phyloP scores from a whole-genome alignment of 2,797 vertebrate species.

The Semotilus atromaculatus region DNA sequence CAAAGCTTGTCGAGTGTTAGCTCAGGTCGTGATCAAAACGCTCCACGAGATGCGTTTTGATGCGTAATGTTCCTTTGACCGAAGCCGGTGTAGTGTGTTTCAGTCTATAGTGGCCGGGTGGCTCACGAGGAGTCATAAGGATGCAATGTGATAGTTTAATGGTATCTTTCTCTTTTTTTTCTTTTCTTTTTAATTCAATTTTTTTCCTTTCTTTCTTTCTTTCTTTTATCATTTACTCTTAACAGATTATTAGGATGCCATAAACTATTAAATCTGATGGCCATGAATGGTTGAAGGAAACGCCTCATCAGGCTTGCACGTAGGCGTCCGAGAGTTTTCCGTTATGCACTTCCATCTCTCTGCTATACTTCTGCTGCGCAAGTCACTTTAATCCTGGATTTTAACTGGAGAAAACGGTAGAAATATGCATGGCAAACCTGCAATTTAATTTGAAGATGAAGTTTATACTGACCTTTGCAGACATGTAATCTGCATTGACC shows the following conservation, averaged over 20 bases:
- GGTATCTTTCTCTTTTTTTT: background rate
- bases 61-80: background rate
- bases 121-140: background rate
- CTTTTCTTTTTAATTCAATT: background rate
- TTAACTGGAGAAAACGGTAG: conserved; percentile 7
- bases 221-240: conserved; percentile 18
- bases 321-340: background rate
- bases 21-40: conserved; percentile 7
- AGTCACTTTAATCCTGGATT: background rate
- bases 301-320: background rate
- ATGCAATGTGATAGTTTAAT: background rate
- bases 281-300: background rate
- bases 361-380: background rate
- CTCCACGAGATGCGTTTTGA: conserved; percentile 3
- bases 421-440: background rate
- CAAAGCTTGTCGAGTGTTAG: background rate
- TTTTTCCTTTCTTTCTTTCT: background rate
- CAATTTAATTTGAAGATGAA: background rate
- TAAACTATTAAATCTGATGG: conserved; percentile 4
- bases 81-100: background rate
- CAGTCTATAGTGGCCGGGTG: background rate
- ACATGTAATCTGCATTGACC: background rate
- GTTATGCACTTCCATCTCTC: conserved; percentile 2
- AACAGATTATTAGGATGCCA: background rate
- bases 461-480: conserved; percentile 10